These are phyloP conservation scores for Pontoporia blainvillei DNA, from an alignment of 2,113 vertebrate species.

Conservation along the genomic window DNA sequence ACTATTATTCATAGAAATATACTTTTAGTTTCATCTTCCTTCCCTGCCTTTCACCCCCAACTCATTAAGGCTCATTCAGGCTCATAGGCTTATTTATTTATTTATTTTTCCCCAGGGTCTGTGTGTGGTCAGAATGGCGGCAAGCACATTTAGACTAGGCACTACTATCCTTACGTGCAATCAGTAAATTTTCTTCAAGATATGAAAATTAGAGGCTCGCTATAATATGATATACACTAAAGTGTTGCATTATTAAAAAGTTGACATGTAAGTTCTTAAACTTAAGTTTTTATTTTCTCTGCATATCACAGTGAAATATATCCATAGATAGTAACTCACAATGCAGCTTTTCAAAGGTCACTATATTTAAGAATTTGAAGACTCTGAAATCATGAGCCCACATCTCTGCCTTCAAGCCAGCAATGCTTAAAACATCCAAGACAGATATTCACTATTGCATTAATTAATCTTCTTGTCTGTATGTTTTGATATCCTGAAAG, in stretches of 20 bases:
- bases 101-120: background rate
- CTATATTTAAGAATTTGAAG: background rate
- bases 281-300: background rate
- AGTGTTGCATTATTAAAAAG: background rate
- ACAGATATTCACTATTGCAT: background rate
- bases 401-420: background rate
- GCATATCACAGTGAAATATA: background rate
- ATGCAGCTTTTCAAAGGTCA: background rate
- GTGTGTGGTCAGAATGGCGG: background rate
- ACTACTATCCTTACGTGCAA: background rate
- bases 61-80: background rate
- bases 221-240: background rate
- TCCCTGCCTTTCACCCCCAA: background rate
- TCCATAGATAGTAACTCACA: background rate
- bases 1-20: background rate
- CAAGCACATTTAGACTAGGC: background rate
- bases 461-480: background rate
- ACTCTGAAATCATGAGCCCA: background rate
- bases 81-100: background rate
- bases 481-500: background rate
- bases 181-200: background rate
- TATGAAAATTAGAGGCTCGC: background rate
- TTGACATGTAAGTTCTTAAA: background rate
- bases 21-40: background rate
- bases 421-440: background rate